A percentile compares a stretch with the other conserved stretches of the same genome.
Conservation (phyloP, 1,140 invertebrate species). For the Drosophila burlai region DNA sequence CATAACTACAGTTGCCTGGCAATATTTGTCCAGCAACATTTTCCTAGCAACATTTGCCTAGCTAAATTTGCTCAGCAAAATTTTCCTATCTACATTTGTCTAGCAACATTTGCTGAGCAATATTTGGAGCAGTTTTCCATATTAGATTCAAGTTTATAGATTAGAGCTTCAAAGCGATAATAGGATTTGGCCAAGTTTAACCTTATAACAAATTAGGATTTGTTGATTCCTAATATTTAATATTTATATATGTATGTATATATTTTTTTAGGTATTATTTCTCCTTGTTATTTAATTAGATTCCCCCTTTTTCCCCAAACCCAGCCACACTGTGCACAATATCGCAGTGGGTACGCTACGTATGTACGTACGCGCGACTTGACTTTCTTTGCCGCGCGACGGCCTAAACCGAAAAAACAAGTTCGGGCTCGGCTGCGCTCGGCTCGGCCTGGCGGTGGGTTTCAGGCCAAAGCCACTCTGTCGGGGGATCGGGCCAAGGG, state of each 20-base stretch:
- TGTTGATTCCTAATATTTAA: no score
- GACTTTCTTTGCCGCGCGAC: constrained; percentile 71
- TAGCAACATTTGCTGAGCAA: no score
- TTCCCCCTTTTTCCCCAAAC: background rate
- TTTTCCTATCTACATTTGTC: no score
- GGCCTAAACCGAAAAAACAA: constrained; percentile 40
- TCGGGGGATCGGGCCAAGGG: background rate
- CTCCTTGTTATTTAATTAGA: no score
- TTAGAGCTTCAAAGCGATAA: background rate
- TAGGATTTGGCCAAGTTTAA: no score
- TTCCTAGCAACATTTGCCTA: no score
- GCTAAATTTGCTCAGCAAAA: no score
- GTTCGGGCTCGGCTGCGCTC: constrained; percentile 53
- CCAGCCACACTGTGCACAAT: constrained; percentile 22
- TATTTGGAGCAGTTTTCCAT: no score
- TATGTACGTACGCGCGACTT: constrained; percentile 60
- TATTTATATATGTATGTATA: background rate
- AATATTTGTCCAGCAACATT: no score
- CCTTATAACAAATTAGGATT: no score
- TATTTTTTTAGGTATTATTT: background rate
- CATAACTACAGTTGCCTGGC: no score
- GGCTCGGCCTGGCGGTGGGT: constrained; percentile 34
- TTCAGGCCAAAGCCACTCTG: constrained; percentile 12
- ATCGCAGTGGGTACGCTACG: background rate
- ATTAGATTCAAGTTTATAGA: no score